These are phyloP conservation scores for Melinaea menophilus DNA, from an alignment of 2,888 invertebrate genomes.

Conservation along the genomic window DNA sequence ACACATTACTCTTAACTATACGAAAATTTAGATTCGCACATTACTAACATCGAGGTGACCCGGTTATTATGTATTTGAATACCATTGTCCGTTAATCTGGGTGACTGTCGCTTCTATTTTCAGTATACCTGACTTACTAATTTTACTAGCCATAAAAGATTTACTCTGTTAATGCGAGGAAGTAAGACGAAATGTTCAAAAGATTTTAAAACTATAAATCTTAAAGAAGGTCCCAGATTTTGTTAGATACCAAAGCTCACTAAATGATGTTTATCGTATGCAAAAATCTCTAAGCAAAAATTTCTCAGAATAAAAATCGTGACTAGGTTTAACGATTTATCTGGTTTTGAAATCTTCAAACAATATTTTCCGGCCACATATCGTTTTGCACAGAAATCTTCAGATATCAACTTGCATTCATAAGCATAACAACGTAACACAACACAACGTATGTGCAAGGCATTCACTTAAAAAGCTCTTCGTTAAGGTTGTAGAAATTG, in stretches of 20 bases:
- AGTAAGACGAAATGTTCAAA: too few species aligned
- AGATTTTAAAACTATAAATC: too few species aligned
- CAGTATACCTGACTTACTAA: conserved; percentile 10
- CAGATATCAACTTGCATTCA: conserved; percentile 48
- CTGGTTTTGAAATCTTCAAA: conserved; percentile 45
- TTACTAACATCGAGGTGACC: conserved; percentile 50
- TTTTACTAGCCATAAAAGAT: conserved; percentile 3
- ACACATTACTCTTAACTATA: conserved; percentile 6
- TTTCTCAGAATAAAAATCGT: conserved; percentile 54
- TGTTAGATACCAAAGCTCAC: conserved; percentile 12
- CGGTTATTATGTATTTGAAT: conserved; percentile 51
- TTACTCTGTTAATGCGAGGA: background rate
- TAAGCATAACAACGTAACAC: conserved; percentile 42
- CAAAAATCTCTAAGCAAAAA: conserved; percentile 46
- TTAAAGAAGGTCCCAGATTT: too few species aligned
- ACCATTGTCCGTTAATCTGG: conserved; percentile 35
- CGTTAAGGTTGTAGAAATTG: conserved; percentile 9
- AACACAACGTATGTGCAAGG: conserved; percentile 45
- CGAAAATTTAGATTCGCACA: conserved; percentile 29
- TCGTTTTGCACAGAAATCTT: conserved; percentile 36
- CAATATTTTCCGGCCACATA: conserved; percentile 50
- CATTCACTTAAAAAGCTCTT: conserved; percentile 26
- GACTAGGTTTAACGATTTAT: conserved; percentile 54
- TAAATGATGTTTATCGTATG: conserved; percentile 41
- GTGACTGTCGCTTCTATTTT: conserved; percentile 39